Conservation (phyloP, 2,113 vertebrate species). For the Gallinago undulata region DNA sequence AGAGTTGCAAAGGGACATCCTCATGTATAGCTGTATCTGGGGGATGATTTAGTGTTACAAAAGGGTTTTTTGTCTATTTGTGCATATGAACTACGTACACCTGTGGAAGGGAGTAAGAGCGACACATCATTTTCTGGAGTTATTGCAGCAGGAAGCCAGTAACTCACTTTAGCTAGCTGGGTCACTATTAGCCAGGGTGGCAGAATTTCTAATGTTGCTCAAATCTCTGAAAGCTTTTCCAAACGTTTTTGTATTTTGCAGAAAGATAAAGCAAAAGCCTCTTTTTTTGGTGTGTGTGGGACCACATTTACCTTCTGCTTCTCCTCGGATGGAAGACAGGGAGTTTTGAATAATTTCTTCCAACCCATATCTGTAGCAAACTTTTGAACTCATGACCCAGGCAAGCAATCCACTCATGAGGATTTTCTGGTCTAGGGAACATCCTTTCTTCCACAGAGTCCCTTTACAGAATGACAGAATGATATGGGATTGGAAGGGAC, state of each 20-base stretch:
- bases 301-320: not conserved
- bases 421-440: not conserved
- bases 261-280: not conserved
- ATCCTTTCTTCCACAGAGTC: not conserved
- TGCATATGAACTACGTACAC: rapidly evolving
- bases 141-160: not conserved
- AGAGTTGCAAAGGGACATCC: not conserved
- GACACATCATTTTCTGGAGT: not conserved
- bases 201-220: not conserved
- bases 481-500: too few relatives aligned
- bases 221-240: not conserved
- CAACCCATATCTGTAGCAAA: not conserved
- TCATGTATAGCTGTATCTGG: not conserved
- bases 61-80: not conserved
- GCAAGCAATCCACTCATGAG: not conserved
- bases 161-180: not conserved
- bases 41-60: not conserved
- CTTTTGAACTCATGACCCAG: not conserved
- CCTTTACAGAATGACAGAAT: too few relatives aligned
- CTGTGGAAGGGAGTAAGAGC: not conserved
- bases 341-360: not conserved
- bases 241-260: not conserved
- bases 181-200: not conserved
- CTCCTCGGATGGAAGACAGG: not conserved
- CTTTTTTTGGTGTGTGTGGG: not conserved